Conservation (phyloP, 2,113 vertebrate species). For the Corythoichthys intestinalis region DNA sequence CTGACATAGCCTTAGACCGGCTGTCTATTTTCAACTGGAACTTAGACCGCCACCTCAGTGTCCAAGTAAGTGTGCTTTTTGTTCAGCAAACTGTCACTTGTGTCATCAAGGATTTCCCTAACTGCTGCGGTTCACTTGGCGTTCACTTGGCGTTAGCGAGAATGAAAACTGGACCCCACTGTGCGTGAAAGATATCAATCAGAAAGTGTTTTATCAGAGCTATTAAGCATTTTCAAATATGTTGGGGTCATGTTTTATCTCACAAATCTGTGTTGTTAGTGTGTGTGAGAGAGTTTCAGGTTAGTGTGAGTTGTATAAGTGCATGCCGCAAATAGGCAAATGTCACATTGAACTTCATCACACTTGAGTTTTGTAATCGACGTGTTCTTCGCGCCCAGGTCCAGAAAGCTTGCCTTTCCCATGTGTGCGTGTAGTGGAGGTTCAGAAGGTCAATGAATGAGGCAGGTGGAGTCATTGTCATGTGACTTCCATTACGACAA, state of each 20-base stretch:
- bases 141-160: no score
- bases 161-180: no score
- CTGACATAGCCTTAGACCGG: no score
- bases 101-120: no score
- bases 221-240: not conserved
- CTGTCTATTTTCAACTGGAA: no score
- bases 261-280: slow-evolving; percentile 4
- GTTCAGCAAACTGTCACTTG: no score
- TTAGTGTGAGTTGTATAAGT: slow-evolving; percentile 20
- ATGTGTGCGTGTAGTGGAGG: not conserved
- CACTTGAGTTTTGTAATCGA: not conserved
- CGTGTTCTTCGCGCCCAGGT: not conserved
- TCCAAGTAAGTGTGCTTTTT: no score
- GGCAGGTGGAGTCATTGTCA: not conserved
- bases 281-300: slow-evolving; percentile 18
- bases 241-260: not conserved
- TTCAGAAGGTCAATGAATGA: not conserved
- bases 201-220: no score
- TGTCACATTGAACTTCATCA: not conserved
- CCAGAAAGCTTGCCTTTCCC: not conserved
- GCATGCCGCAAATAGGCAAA: slow-evolving; percentile 14
- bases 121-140: no score
- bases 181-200: no score
- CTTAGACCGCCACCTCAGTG: no score
- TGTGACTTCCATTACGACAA: not conserved